Percentiles rank a stretch among this genome's conserved stretches.
Evolutionary conservation across 2,888 invertebrate species (phyloP).

Genomic region (Nomada goodeniana): DNA sequence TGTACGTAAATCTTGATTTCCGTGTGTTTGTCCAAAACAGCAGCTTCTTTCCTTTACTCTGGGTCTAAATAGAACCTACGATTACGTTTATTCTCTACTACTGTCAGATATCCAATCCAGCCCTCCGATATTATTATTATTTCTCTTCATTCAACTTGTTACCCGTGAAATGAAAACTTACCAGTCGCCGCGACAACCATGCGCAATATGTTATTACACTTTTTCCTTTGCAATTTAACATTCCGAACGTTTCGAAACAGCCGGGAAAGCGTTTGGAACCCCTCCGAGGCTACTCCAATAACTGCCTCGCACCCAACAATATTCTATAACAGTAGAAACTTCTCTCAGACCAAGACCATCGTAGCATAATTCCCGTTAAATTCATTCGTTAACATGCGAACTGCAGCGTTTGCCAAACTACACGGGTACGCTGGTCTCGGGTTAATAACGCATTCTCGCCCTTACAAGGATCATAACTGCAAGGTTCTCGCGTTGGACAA

Average conservation of each 20-base stretch:
- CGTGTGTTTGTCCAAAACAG: too few relatives aligned
- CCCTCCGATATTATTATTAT: too few relatives aligned
- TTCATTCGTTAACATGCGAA: conserved; percentile 1
- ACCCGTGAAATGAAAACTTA: too few relatives aligned
- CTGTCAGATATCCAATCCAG: too few relatives aligned
- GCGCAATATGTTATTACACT: too few relatives aligned
- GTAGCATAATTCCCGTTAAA: neutral
- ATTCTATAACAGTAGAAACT: neutral
- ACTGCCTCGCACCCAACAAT: neutral
- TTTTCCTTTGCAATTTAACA: neutral
- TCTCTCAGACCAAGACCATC: neutral
- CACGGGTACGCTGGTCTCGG: conserved; percentile 14
- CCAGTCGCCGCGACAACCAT: too few relatives aligned
- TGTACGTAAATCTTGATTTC: too few relatives aligned
- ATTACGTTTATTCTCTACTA: too few relatives aligned
- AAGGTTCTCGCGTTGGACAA: conserved; percentile 55
- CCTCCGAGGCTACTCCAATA: neutral
- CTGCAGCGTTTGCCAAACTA: neutral
- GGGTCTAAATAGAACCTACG: too few relatives aligned
- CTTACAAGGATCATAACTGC: conserved; percentile 61
- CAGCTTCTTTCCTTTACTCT: too few relatives aligned
- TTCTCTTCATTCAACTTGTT: too few relatives aligned
- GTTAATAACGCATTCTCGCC: conserved; percentile 67
- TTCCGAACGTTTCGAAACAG: neutral
- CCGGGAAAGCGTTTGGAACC: neutral